A percentile compares a stretch with the other conserved stretches of the same genome.
Conservation (phyloP, 2,888 invertebrate species). For the Leptopilina myrica region DNA sequence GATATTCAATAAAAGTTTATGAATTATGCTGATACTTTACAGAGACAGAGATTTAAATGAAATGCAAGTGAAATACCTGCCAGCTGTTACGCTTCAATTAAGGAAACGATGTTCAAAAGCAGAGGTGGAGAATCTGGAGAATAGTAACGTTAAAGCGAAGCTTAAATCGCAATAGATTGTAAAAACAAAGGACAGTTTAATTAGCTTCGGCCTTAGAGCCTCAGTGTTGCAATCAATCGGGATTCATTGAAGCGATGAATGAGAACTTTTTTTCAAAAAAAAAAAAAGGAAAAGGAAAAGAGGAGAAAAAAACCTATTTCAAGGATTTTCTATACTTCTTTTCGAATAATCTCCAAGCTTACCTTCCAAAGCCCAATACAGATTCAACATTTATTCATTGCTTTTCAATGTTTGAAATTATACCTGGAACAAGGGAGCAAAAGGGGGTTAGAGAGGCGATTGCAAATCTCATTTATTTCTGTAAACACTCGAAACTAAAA, state of each 20-base stretch:
- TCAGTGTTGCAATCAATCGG: constrained; percentile 42
- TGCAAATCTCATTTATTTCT: neutral
- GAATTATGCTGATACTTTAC: constrained; percentile 13
- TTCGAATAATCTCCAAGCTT: neutral
- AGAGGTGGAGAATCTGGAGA: neutral
- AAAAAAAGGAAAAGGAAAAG: too few species aligned
- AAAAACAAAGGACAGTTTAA: constrained; percentile 44
- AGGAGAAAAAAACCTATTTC: constrained; percentile 24
- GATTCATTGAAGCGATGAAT: constrained; percentile 42
- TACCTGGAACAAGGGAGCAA: neutral
- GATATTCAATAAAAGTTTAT: constrained; percentile 10
- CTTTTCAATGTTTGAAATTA: constrained; percentile 13
- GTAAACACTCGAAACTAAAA: neutral
- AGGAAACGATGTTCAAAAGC: constrained; percentile 6
- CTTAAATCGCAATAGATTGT: constrained; percentile 40
- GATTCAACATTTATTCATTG: constrained; percentile 4
- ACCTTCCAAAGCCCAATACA: neutral
- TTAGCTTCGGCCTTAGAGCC: constrained; percentile 40
- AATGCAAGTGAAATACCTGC: constrained; percentile 26
- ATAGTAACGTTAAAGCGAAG: neutral
- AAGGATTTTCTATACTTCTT: constrained; percentile 18
- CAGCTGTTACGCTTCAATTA: constrained; percentile 34
- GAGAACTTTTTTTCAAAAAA: constrained; percentile 20
- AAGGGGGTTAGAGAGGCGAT: neutral
- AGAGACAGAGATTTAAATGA: constrained; percentile 19